These are phyloP conservation scores for Hybos culiciformis DNA, from an alignment of 2,888 invertebrate genomes.

Conservation along the genomic window DNA sequence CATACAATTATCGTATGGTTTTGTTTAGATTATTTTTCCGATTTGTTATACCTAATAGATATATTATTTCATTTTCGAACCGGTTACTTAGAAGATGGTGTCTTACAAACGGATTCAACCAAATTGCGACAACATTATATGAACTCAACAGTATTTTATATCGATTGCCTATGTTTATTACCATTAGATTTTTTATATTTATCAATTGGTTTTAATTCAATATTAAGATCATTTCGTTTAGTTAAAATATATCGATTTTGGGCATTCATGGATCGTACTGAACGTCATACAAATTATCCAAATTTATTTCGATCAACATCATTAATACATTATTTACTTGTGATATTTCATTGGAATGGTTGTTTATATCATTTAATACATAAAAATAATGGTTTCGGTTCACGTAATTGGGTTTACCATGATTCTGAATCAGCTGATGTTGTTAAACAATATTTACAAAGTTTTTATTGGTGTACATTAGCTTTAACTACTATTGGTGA, in stretches of 20 bases:
- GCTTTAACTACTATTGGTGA: constrained; percentile 93
- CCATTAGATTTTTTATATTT: constrained; percentile 96
- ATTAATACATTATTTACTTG: constrained; percentile 89
- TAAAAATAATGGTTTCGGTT: constrained; percentile 89
- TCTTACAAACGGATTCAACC: constrained; percentile 86
- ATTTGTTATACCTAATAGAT: constrained; percentile 90
- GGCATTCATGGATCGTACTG: constrained; percentile 97
- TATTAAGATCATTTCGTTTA: constrained; percentile 86
- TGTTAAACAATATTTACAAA: constrained; percentile 89
- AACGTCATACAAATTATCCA: constrained; percentile 97
- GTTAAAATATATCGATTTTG: constrained; percentile 97
- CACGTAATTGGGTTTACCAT: constrained; percentile 83
- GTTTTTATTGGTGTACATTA: constrained; percentile 96
- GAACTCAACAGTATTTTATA: constrained; percentile 95
- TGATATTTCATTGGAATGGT: constrained; percentile 99
- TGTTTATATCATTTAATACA: constrained; percentile 95
- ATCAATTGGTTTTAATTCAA: constrained; percentile 94
- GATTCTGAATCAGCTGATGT: constrained; percentile 77
- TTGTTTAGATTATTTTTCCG: constrained; percentile 91
- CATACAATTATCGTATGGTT: constrained; percentile 91
- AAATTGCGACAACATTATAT: constrained; percentile 93
- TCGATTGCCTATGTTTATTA: constrained; percentile 93
- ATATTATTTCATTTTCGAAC: constrained; percentile 96
- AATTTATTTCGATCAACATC: constrained; percentile 88
- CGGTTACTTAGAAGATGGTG: constrained; percentile 94